These are phyloP conservation scores for Copidosoma floridanum DNA, from an alignment of 1,140 invertebrate species.

Conservation along the genomic window DNA sequence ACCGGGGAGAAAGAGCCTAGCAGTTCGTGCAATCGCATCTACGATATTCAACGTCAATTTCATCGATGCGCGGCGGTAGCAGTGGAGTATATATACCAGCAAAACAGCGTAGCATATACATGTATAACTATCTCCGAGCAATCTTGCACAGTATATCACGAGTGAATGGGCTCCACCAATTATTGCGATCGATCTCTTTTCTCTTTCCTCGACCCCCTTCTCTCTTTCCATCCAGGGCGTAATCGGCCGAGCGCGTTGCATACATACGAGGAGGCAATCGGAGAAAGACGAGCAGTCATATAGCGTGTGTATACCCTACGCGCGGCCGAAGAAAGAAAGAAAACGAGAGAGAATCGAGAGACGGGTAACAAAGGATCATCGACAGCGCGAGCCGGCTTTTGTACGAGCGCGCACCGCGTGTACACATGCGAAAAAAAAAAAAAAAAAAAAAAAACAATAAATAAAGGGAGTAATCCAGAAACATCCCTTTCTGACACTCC, in stretches of 20 bases:
- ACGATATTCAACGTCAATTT: conserved; percentile 32
- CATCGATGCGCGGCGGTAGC: conserved; percentile 10
- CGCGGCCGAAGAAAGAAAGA: not conserved
- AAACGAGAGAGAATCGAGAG: not conserved
- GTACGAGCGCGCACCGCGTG: conserved; percentile 35
- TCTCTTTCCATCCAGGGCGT: not conserved
- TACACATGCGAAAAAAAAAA: conserved; percentile 12
- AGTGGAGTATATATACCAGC: too few species aligned
- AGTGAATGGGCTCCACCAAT: conserved; percentile 25
- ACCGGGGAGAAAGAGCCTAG: not conserved
- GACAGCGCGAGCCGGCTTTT: conserved; percentile 28
- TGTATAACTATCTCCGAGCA: conserved; percentile 9
- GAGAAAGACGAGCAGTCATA: conserved; percentile 4
- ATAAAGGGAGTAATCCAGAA: conserved; percentile 41
- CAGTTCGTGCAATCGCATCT: conserved; percentile 21
- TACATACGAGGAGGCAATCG: conserved; percentile 8
- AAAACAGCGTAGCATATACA: not conserved
- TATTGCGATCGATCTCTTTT: conserved; percentile 20
- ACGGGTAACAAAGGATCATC: not conserved
- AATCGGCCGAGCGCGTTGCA: conserved; percentile 2
- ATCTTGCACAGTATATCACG: conserved; percentile 23
- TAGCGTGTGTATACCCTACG: too few species aligned
- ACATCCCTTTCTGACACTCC: conserved; percentile 48
- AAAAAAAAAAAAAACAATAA: conserved; percentile 1
- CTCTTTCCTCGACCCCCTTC: not conserved